Evolutionary conservation across 2,797 vertebrate species (phyloP).

Genomic region (Typhlichthys subterraneus): DNA sequence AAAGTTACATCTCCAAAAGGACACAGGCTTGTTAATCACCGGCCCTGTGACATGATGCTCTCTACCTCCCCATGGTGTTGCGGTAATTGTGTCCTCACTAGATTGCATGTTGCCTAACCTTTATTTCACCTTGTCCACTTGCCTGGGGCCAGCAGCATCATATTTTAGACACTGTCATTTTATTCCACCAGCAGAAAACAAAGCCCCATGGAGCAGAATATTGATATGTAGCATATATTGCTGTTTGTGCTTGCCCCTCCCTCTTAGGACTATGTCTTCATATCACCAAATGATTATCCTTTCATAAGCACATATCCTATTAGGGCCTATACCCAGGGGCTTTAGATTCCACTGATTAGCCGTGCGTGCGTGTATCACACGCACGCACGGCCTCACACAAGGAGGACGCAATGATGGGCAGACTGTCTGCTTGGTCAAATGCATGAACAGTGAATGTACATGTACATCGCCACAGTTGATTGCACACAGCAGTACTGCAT

Average conservation of each 20-base stretch:
- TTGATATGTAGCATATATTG: constrained; percentile 45
- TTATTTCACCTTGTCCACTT: constrained; percentile 62
- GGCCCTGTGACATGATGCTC: constrained; percentile 22
- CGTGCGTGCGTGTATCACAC: constrained; percentile 16
- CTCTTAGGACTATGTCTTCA: constrained; percentile 22
- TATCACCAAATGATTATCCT: constrained; percentile 64
- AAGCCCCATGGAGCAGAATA: constrained; percentile 24
- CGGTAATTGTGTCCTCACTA: constrained; percentile 41
- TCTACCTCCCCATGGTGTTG: constrained; percentile 20
- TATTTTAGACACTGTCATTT: too few species aligned
- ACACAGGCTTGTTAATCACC: too few species aligned
- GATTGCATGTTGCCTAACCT: constrained; percentile 39
- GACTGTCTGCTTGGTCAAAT: constrained; percentile 43
- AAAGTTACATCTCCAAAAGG: constrained; percentile 3
- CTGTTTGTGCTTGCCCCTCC: constrained; percentile 38
- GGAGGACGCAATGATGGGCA: constrained; percentile 24
- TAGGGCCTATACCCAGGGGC: constrained; percentile 52
- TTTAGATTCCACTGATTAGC: constrained; percentile 57
- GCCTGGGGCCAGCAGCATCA: constrained; percentile 49
- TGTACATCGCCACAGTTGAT: constrained; percentile 25
- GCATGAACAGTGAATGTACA: constrained; percentile 15
- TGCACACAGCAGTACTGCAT: not conserved
- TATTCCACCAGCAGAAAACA: too few species aligned
- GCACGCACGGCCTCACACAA: too few species aligned
- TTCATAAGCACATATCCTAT: constrained; percentile 50